Evolutionary conservation across 2,797 vertebrate genomes (phyloP).

Genomic region (Avahi laniger): DNA sequence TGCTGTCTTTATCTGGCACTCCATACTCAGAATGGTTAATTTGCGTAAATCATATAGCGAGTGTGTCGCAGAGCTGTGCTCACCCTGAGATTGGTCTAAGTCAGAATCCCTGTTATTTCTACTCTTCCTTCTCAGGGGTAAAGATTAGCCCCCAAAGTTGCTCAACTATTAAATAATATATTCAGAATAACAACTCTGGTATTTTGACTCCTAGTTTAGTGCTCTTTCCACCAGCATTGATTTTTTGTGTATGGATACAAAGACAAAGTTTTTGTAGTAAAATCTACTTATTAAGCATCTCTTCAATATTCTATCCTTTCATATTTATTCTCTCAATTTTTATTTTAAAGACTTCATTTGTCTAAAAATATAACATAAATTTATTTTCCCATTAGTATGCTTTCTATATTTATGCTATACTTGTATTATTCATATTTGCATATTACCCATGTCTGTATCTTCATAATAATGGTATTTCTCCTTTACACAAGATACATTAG

Average conservation of each 20-base stretch:
- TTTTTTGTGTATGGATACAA: background rate
- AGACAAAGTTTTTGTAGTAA: background rate
- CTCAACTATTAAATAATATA: background rate
- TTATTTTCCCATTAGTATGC: background rate
- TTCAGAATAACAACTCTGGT: background rate
- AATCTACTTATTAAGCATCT: background rate
- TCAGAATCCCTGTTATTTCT: background rate
- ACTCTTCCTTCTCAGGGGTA: background rate
- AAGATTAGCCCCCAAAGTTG: background rate
- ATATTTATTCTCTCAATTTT: constrained; percentile 13
- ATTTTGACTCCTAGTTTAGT: background rate
- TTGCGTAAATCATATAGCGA: background rate
- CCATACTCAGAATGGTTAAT: background rate
- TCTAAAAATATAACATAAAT: background rate
- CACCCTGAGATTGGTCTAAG: background rate
- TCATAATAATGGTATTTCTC: background rate
- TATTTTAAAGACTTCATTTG: background rate
- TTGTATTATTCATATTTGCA: constrained; percentile 42
- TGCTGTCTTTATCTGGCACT: background rate
- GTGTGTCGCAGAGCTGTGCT: background rate
- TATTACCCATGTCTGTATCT: background rate
- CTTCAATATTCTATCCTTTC: background rate
- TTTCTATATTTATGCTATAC: background rate
- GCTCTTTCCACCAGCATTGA: background rate
- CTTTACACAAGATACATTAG: background rate